Base-by-base conservation (phyloP, 2,888 invertebrate genomes). In the Lycophotia porphyrea region DNA sequence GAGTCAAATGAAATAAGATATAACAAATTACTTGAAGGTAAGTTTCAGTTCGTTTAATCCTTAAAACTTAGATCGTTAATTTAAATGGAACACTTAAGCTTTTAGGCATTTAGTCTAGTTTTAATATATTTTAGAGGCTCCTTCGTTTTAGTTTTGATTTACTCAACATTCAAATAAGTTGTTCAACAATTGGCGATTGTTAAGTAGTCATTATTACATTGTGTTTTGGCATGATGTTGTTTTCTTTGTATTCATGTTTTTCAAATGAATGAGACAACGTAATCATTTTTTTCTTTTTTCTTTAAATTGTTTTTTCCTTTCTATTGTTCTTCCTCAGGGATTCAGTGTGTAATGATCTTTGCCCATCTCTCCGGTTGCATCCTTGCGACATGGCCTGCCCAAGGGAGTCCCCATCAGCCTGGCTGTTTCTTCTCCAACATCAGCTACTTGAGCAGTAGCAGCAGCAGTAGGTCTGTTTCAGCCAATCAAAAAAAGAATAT, bases 31-130 rank as follows among this genome's bases (percentile, higher is more conserved):
- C 71, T 74, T 66, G 24, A 64, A 85, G 47, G 66, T 72, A 74
- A 66, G 60, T 60, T 80, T 83, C 24, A 44, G 66, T 64, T 76
- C 65, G 81, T 69, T 86, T 61, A 71, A 80, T 71, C 77, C 67
- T 52, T 63, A 75, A 75, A 84, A 84, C 87, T 84, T 86, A 36
- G 70, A 74, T 87, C 84, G 65, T 84, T 83, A 70, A 70, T 69
- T 63, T 84, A 73, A 74, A 86, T 85, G 58, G 83, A 78, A 85
- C 73, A 78, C 65, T 83, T 82, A 78, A 78, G 78, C 78, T 82
- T 82, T 83, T 85, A 85, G 61, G 68, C 61, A 71, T 78, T 82
- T 36, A 78, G 79, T 66, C 60, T 60, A 74, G 77, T 76, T 76
- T 72, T 60, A 85, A 78, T 82, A 81, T 82, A 76, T 72, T 82